A percentile compares a stretch with the other conserved stretches of the same genome.
These are phyloP conservation scores for Ellobium chinense DNA, from an alignment of 2,888 invertebrate genomes.

Conservation along the genomic window DNA sequence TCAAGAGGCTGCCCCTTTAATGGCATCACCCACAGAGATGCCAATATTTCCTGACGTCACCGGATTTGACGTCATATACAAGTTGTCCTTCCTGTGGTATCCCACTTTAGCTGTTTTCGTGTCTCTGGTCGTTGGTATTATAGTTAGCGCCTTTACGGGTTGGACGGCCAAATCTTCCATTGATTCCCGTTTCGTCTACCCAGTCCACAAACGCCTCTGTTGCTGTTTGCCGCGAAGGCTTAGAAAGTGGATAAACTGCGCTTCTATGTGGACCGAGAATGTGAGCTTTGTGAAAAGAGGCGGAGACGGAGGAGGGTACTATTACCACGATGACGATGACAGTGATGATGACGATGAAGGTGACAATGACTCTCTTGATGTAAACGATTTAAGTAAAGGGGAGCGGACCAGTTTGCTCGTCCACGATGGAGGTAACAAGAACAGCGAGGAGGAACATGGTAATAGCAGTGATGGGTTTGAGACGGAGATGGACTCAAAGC, in stretches of 20 bases:
- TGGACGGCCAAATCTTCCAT: slow-evolving; percentile 50
- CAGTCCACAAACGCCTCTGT: slow-evolving; percentile 52
- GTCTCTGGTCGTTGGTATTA: slow-evolving; percentile 55
- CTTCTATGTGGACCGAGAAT: slow-evolving; percentile 53
- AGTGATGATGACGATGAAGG: not conserved
- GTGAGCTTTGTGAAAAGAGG: not conserved
- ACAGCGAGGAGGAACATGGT: not conserved
- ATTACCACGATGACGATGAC: not conserved
- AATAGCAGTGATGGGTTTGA: not conserved
- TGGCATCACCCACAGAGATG: not conserved
- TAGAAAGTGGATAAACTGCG: slow-evolving; percentile 48
- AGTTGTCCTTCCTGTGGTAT: slow-evolving; percentile 69
- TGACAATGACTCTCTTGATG: slow-evolving; percentile 1
- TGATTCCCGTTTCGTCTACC: slow-evolving; percentile 56
- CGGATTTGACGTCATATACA: slow-evolving; percentile 60
- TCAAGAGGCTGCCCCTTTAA: not conserved
- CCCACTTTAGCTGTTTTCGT: slow-evolving; percentile 60
- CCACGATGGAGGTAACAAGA: not conserved
- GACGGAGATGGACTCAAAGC: not conserved
- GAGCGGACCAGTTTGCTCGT: not conserved
- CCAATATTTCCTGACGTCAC: slow-evolving; percentile 44
- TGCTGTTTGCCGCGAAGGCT: slow-evolving; percentile 53
- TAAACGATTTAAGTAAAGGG: not conserved
- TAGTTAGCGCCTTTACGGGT: slow-evolving; percentile 55
- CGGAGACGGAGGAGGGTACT: not conserved